Base-by-base conservation (phyloP, 2,113 vertebrate genomes). In the Xiphias gladius region DNA sequence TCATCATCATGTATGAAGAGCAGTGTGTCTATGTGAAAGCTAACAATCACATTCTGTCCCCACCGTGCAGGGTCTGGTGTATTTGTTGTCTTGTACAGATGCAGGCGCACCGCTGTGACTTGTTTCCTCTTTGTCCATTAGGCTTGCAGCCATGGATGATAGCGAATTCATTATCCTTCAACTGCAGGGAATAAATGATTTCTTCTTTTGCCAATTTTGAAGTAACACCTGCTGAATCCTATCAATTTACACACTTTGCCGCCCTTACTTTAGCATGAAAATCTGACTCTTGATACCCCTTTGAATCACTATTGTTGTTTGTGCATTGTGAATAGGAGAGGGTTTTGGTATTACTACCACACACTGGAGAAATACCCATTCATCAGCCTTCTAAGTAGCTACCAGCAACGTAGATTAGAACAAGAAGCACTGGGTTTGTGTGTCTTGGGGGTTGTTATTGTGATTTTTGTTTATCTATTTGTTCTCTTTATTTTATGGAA, bases 391-490 rank as follows among this genome's bases (percentile, higher is more conserved):
- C 66, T 67, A 70, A 66, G 57, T 48, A 30, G 71, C 79, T 54
- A 73, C 66, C 59, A 57, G 76, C 73, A 72, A 73, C 14, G 8
- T 48, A 83, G 71, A 91, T 89, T 84, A 83, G n/a, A 82, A 69
- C 76, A 74, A 64, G 24, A 59, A 71, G 32, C 64, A 73, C 26
- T 37, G 35, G 22, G 26, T 64, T 86, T 79, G 46, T 55, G 80
- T 82, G 43, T 87, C 79, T 80, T 41, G 61, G 30, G 78, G 65
- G 73, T 73, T 80, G 69, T 75, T 80, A 80, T 86, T 85, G 86
- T 73, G 64, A 59, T 82, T 92, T 91, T 86, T 85, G 71, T 91
- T 86, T 79, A 76, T 90, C 84, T 89, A 77, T 91, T 88, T 90
- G 59, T 86, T 83, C 80, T 62, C 37, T 82, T 86, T 80, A 79